A percentile compares a stretch with the other conserved stretches of the same genome.
Conservation (phyloP, 2,113 vertebrate species). For the Tichodroma muraria region DNA sequence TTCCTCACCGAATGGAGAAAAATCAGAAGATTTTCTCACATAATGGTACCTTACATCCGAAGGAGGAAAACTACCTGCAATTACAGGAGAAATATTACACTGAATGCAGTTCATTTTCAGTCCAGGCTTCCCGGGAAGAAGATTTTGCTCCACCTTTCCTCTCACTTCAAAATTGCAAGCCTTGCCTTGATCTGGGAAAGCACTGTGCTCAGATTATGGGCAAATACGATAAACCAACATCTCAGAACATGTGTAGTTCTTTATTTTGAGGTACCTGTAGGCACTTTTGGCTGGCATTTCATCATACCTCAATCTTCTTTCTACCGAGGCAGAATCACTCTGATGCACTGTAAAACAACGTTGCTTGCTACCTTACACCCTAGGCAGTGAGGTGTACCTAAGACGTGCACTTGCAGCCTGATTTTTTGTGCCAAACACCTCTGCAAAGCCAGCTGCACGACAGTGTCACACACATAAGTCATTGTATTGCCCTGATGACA, state of each 20-base stretch:
- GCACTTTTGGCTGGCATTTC: neutral
- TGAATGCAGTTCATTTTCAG: neutral
- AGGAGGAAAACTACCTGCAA: neutral
- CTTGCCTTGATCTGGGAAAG: neutral
- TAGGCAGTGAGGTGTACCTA: neutral
- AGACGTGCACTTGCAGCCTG: accelerated
- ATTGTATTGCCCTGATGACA: neutral
- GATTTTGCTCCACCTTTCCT: neutral
- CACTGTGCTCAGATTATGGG: neutral
- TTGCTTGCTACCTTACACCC: neutral
- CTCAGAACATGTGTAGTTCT: neutral
- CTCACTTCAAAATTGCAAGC: neutral
- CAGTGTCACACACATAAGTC: neutral
- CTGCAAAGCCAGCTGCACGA: neutral
- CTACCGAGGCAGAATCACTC: neutral
- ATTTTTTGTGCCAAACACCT: neutral
- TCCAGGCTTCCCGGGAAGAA: neutral
- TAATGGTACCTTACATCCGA: neutral
- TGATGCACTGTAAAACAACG: neutral
- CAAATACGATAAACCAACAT: neutral
- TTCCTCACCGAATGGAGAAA: neutral
- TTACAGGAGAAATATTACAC: neutral
- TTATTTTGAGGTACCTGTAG: slow-evolving; percentile 8
- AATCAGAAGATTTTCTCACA: neutral
- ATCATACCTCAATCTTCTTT: neutral